A percentile compares a stretch with the other conserved stretches of the same genome.
Conservation (phyloP, 2,888 invertebrate species). For the Orthonevra nobilis region DNA sequence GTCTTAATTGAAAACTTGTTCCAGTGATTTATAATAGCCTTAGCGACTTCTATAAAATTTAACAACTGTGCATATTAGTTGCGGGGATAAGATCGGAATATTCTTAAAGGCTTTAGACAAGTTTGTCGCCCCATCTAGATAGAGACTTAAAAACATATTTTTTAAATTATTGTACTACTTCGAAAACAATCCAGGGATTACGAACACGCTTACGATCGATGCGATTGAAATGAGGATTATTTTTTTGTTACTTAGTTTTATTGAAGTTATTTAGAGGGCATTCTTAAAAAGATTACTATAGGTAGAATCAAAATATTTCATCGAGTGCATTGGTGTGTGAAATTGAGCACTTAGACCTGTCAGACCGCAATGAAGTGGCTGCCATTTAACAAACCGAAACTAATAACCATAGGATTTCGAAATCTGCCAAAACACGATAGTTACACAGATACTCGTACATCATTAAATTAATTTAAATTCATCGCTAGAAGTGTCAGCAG, state of each 20-base stretch:
- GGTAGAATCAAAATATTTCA: not conserved
- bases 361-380: slow-evolving; percentile 31
- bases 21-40: not conserved
- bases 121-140: too few relatives aligned
- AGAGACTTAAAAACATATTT: too few relatives aligned
- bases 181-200: too few relatives aligned
- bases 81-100: too few relatives aligned
- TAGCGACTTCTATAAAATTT: too few relatives aligned
- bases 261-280: too few relatives aligned
- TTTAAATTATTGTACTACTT: too few relatives aligned
- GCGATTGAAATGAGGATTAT: slow-evolving; percentile 19
- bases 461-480: slow-evolving; percentile 42
- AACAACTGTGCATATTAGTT: too few relatives aligned
- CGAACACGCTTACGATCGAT: not conserved
- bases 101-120: too few relatives aligned
- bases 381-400: slow-evolving; percentile 54
- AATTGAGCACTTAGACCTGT: slow-evolving; percentile 52
- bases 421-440: slow-evolving; percentile 18
- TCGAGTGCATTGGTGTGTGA: slow-evolving; percentile 35
- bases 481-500: slow-evolving; percentile 31
- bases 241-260: slow-evolving; percentile 30
- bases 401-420: slow-evolving; percentile 46
- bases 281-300: slow-evolving; percentile 39
- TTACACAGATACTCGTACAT: slow-evolving; percentile 7
- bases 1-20: slow-evolving; percentile 51